A percentile compares a stretch with the other conserved stretches of the same genome.
These are phyloP conservation scores for Crepidodera aurea DNA, from an alignment of 2,888 invertebrate species.

Conservation along the genomic window DNA sequence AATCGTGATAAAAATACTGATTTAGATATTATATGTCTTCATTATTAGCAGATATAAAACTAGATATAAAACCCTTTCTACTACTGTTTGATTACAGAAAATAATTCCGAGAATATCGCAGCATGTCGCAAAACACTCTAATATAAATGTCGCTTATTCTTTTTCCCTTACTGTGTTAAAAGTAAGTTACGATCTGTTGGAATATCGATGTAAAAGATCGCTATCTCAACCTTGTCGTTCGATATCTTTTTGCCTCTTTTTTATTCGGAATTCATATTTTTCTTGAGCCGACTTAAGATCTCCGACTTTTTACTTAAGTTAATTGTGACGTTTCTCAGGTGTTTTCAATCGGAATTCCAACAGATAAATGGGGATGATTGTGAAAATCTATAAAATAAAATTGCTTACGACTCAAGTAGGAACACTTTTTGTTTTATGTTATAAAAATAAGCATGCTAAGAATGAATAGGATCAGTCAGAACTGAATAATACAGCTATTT, in stretches of 20 bases:
- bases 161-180: slow-evolving; percentile 35
- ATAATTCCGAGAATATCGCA: neutral
- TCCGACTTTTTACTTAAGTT: slow-evolving; percentile 2
- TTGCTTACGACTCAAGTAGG: neutral
- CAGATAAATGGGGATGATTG: slow-evolving; percentile 2
- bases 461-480: no score
- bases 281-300: slow-evolving; percentile 18
- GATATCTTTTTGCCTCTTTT: slow-evolving; percentile 37
- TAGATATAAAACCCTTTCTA: no score
- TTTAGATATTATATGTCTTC: no score
- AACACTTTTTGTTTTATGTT: no score
- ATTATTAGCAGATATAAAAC: no score
- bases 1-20: no score
- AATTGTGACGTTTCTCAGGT: slow-evolving; percentile 13
- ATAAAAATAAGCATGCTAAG: no score
- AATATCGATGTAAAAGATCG: slow-evolving; percentile 50
- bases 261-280: slow-evolving; percentile 50
- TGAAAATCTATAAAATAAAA: neutral
- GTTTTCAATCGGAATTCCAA: slow-evolving; percentile 5
- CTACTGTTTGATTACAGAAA: neutral
- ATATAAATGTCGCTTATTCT: slow-evolving; percentile 36
- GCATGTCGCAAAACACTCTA: slow-evolving; percentile 12
- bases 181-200: slow-evolving; percentile 47
- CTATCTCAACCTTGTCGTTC: slow-evolving; percentile 47
- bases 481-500: no score